Evolutionary conservation across 2,113 vertebrate species (phyloP).

Genomic region (Psittacara wagleri): DNA sequence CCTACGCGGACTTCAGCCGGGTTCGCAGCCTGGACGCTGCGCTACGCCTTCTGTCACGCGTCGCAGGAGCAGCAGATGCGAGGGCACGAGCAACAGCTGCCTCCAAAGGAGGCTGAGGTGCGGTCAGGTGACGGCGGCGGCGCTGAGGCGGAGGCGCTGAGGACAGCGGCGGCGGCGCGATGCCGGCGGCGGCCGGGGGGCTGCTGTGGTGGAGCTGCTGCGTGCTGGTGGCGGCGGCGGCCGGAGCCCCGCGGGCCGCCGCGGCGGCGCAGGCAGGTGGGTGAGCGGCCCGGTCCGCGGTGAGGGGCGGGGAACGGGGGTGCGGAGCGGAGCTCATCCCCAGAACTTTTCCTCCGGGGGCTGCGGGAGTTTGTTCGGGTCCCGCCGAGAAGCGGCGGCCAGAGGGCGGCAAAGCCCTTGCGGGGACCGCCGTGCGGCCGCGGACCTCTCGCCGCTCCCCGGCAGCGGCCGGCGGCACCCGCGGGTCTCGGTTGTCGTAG

Average conservation of each 20-base stretch:
- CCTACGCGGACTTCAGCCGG: too few species aligned
- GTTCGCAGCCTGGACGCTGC: too few species aligned
- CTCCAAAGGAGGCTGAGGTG: too few species aligned
- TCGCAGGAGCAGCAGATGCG: too few species aligned
- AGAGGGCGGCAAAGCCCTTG: slow-evolving; percentile 78
- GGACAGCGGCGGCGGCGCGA: too few species aligned
- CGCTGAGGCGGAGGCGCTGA: background rate
- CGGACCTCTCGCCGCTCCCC: background rate
- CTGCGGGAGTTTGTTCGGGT: slow-evolving; percentile 74
- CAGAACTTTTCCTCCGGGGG: background rate
- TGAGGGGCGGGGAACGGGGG: background rate
- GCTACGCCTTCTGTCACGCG: too few species aligned
- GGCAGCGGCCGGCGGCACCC: background rate
- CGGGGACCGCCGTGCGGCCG: slow-evolving; percentile 49
- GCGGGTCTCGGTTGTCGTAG: background rate
- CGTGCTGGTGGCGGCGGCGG: slow-evolving; percentile 74
- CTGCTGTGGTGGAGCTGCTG: slow-evolving; percentile 80
- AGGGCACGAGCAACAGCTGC: too few species aligned
- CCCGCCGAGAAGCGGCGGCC: slow-evolving; percentile 76
- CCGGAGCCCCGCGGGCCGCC: slow-evolving; percentile 74
- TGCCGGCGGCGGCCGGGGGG: background rate
- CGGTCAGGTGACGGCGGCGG: too few species aligned
- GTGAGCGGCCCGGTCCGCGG: slow-evolving; percentile 28
- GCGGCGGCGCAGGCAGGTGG: slow-evolving; percentile 90
- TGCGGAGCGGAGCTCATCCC: background rate